These are phyloP conservation scores for Hirudo medicinalis DNA, from an alignment of 1,140 invertebrate species.

Conservation along the genomic window DNA sequence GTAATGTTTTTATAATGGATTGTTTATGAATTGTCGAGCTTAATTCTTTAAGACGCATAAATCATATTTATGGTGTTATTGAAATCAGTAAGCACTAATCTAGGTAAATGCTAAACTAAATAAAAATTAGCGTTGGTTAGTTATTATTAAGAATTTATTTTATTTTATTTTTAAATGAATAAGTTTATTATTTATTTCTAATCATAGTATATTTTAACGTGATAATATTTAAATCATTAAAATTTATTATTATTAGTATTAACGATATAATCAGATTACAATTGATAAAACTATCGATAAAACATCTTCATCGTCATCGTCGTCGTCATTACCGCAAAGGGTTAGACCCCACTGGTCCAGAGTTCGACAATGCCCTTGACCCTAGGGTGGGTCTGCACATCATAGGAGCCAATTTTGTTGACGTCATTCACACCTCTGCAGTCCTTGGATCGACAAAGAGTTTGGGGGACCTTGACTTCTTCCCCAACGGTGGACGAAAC, in stretches of 20 bases:
- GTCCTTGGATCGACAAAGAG: background rate
- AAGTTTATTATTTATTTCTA: too few relatives aligned
- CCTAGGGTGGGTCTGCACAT: constrained; percentile 37
- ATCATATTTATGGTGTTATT: too few relatives aligned
- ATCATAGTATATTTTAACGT: too few relatives aligned
- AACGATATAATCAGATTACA: too few relatives aligned
- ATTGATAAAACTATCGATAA: background rate
- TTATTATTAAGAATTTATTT: too few relatives aligned
- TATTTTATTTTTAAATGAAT: too few relatives aligned
- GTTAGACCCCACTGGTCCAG: constrained; percentile 33
- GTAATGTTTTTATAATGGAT: too few relatives aligned
- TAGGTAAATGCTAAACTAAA: too few relatives aligned
- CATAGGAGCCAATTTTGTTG: constrained; percentile 73
- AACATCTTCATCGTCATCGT: background rate
- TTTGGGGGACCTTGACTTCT: constrained; percentile 33
- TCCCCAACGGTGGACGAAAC: constrained; percentile 29
- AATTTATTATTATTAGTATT: background rate
- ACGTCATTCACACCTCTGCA: constrained; percentile 85
- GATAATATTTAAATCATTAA: background rate
- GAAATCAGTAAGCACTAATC: too few relatives aligned
- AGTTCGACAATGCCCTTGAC: constrained; percentile 33
- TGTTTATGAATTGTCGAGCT: too few relatives aligned
- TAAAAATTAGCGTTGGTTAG: too few relatives aligned
- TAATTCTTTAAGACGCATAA: too few relatives aligned
- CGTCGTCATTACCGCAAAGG: constrained; percentile 24